Evolutionary conservation across 2,888 invertebrate genomes (phyloP).

Genomic region (Amaurobius ferox): DNA sequence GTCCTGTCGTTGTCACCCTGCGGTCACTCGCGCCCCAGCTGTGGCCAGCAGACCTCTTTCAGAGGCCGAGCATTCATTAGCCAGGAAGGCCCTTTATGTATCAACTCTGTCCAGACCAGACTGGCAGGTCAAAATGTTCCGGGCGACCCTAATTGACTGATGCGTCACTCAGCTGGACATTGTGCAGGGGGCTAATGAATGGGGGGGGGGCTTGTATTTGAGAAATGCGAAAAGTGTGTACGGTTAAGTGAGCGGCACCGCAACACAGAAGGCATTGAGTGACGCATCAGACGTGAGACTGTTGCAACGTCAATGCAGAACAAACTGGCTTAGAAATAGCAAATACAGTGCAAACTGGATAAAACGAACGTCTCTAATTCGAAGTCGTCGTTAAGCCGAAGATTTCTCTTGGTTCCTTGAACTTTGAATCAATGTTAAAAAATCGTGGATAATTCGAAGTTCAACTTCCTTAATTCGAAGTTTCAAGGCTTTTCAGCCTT

Average conservation of each 20-base stretch:
- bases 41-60: not conserved
- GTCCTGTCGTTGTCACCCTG: not conserved
- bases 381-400: no score
- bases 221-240: conserved; percentile 15
- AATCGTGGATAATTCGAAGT: no score
- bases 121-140: not conserved
- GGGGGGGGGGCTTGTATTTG: not conserved
- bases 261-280: no score
- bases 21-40: not conserved
- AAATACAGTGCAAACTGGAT: no score
- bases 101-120: not conserved
- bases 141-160: conserved; percentile 1
- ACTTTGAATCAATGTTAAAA: no score
- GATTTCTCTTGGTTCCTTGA: no score
- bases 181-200: not conserved
- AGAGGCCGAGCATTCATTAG: not conserved
- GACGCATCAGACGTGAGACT: no score
- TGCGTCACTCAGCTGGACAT: not conserved
- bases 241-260: conserved; percentile 6
- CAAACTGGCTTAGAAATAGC: no score
- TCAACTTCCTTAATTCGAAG: no score
- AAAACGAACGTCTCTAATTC: no score
- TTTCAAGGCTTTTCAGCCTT: no score
- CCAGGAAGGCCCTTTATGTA: not conserved
- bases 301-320: no score